Evolutionary conservation across 2,797 vertebrate genomes (phyloP).

Genomic region (Coregonus sp.): DNA sequence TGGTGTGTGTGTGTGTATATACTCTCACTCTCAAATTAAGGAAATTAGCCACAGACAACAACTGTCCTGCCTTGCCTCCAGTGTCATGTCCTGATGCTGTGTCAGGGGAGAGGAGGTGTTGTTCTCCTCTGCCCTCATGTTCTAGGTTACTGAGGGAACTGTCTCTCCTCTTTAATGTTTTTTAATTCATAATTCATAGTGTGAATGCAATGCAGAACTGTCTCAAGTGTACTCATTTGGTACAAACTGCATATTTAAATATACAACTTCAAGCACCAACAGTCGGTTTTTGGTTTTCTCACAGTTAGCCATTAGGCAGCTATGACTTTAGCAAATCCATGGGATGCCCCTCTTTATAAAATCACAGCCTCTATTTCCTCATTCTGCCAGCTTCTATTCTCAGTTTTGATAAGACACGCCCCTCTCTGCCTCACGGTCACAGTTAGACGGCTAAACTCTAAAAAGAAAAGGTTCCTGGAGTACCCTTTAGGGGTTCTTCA

Average conservation of each 20-base stretch:
- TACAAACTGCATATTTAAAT: background rate
- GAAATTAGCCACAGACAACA: too few species aligned
- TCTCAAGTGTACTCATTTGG: background rate
- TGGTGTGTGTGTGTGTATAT: too few species aligned
- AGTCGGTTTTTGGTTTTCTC: background rate
- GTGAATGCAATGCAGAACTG: background rate
- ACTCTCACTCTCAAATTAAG: too few species aligned
- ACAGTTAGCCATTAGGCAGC: background rate
- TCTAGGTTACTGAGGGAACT: background rate
- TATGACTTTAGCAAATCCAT: conserved; percentile 5
- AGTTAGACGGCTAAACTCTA: background rate
- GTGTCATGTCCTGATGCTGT: background rate
- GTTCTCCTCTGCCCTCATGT: background rate
- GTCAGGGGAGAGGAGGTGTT: background rate
- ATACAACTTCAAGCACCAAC: background rate
- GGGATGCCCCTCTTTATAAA: conserved; percentile 30
- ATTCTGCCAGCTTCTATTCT: background rate
- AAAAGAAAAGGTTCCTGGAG: too few species aligned
- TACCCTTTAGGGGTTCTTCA: too few species aligned
- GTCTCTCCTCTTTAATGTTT: background rate
- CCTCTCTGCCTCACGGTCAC: too few species aligned
- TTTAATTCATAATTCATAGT: background rate
- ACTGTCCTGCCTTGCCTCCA: background rate
- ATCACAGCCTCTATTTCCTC: conserved; percentile 68
- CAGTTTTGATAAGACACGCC: too few species aligned